Evolutionary conservation across 1,140 invertebrate genomes (phyloP).

Genomic region (Anoplolepis gracilipes): DNA sequence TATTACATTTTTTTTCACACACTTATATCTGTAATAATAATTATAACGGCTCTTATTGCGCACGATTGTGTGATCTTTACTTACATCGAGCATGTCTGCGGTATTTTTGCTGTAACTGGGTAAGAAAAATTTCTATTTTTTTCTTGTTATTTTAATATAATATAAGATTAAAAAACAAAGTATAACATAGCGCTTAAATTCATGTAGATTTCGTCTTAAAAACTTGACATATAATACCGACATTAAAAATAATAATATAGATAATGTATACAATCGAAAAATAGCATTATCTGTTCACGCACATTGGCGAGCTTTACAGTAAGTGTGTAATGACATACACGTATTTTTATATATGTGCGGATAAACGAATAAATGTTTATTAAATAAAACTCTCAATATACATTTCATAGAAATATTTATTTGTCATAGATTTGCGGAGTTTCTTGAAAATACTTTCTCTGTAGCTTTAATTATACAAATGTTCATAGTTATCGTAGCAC

Average conservation of each 20-base stretch:
- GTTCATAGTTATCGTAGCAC: not conserved
- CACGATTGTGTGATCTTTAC: not conserved
- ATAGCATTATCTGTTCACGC: not conserved
- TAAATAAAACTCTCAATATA: not conserved
- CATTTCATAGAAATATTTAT: too few species aligned
- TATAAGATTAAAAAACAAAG: too few species aligned
- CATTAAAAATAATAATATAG: not conserved
- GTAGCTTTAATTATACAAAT: not conserved
- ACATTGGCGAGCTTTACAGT: constrained; percentile 37
- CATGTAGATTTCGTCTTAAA: constrained; percentile 29
- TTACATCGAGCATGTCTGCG: constrained; percentile 14
- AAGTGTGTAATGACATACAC: not conserved
- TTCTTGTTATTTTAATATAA: too few species aligned
- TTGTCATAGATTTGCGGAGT: constrained; percentile 3
- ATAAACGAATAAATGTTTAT: too few species aligned
- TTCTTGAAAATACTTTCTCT: constrained; percentile 9
- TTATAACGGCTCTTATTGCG: not conserved
- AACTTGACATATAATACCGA: not conserved
- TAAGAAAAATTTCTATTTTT: constrained; percentile 9
- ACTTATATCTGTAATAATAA: not conserved
- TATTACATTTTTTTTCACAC: constrained; percentile 4
- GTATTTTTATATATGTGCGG: not conserved
- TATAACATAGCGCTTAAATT: too few species aligned
- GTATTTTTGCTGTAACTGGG: constrained; percentile 27
- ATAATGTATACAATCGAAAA: not conserved